Conservation (phyloP, 2,113 vertebrate genomes). For the Dromaius novaehollandiae region DNA sequence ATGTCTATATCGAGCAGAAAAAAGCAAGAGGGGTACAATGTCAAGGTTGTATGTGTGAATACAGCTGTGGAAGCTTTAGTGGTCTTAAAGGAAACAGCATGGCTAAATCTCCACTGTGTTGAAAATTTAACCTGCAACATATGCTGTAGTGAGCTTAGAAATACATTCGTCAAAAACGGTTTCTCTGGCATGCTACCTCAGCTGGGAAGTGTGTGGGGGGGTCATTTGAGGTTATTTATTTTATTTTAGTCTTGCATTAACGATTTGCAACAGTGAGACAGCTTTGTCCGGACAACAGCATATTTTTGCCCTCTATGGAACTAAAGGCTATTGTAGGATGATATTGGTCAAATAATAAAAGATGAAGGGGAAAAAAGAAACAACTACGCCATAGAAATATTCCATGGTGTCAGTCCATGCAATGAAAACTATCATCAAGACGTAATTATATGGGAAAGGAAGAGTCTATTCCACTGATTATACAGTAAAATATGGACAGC, state of each 20-base stretch:
- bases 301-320: not conserved
- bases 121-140: not conserved
- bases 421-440: not conserved
- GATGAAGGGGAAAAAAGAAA: not conserved
- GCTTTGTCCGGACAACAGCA: not conserved
- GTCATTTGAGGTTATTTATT: not conserved
- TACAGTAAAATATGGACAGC: not conserved
- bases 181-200: not conserved
- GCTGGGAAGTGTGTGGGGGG: not conserved
- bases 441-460: not conserved
- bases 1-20: not conserved
- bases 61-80: not conserved
- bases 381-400: not conserved
- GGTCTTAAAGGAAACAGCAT: not conserved
- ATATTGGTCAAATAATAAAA: not conserved
- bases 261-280: not conserved
- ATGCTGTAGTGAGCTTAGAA: not conserved
- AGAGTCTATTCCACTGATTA: not conserved
- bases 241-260: not conserved
- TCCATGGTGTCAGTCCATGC: not conserved
- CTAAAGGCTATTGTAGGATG: not conserved
- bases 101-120: not conserved
- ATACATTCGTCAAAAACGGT: not conserved
- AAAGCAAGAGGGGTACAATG: not conserved
- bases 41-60: not conserved